Conservation (phyloP, 2,113 vertebrate genomes). For the Ellobius talpinus region DNA sequence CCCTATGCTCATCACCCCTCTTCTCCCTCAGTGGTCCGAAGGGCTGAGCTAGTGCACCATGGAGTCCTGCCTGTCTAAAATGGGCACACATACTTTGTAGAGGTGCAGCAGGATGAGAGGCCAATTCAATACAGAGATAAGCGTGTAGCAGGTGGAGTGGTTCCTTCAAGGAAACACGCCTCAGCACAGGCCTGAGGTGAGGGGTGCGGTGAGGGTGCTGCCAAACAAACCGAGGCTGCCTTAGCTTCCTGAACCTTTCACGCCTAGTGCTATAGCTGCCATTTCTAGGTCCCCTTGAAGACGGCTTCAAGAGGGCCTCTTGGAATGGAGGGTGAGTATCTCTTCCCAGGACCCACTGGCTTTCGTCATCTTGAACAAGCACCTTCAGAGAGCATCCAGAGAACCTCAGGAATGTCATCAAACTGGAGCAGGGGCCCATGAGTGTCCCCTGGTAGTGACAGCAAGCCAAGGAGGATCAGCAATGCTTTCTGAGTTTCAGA, state of each 20-base stretch:
- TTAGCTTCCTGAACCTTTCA: neutral
- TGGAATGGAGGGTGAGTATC: neutral
- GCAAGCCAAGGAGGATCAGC: too few species aligned
- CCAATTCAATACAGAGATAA: neutral
- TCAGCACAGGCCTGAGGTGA: neutral
- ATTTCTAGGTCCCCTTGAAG: neutral
- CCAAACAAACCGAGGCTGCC: neutral
- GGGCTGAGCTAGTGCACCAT: neutral
- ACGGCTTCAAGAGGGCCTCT: neutral
- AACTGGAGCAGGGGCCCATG: neutral
- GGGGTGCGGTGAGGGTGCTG: rapidly evolving
- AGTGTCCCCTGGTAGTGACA: neutral
- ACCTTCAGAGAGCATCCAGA: neutral
- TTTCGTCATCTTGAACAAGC: neutral
- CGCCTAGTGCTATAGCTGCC: rapidly evolving
- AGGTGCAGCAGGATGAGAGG: neutral
- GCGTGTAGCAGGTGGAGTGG: neutral
- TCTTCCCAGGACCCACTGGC: neutral
- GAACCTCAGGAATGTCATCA: neutral
- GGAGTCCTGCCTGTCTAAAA: neutral
- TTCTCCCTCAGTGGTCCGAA: neutral
- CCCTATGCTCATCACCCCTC: rapidly evolving
- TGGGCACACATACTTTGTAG: neutral
- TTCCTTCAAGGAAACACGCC: neutral
- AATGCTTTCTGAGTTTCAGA: neutral